A percentile compares a stretch with the other conserved stretches of the same genome.
phyloP scores from a whole-genome alignment of 2,888 invertebrate genomes.

The Drosophila lacicola region DNA sequence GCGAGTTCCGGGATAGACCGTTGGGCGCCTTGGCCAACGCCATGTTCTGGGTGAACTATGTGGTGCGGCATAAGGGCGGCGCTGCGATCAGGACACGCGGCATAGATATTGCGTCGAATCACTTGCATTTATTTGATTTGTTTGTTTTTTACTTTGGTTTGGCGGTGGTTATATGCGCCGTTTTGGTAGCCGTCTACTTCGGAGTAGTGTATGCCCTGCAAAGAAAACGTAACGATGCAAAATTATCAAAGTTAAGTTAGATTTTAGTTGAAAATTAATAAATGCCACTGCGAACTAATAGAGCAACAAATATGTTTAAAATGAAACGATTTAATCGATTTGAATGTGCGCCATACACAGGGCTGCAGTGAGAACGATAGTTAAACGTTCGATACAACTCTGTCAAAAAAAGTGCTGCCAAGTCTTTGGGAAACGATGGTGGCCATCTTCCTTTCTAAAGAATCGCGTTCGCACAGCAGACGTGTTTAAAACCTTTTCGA shows the following conservation, averaged over 20 bases:
- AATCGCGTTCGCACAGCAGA: slow-evolving; percentile 83
- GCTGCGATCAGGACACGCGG: slow-evolving; percentile 80
- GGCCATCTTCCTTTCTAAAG: slow-evolving; percentile 84
- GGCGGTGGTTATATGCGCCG: slow-evolving; percentile 41
- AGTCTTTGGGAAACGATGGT: slow-evolving; percentile 55
- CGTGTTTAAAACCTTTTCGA: slow-evolving; percentile 85
- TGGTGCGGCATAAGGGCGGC: slow-evolving; percentile 83
- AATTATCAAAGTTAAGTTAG: slow-evolving; percentile 73
- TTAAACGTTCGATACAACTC: slow-evolving; percentile 23
- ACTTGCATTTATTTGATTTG: slow-evolving; percentile 83
- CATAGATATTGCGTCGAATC: slow-evolving; percentile 77
- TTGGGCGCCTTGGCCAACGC: slow-evolving; percentile 83
- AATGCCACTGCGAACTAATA: slow-evolving; percentile 33
- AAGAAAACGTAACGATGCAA: slow-evolving; percentile 58
- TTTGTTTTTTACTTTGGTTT: slow-evolving; percentile 83
- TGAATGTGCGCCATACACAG: slow-evolving; percentile 33
- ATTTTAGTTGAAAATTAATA: not conserved
- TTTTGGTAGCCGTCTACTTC: slow-evolving; percentile 52
- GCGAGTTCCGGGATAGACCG: slow-evolving; percentile 84
- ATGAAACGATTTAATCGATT: not conserved
- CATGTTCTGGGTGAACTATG: slow-evolving; percentile 85
- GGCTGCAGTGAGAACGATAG: slow-evolving; percentile 31
- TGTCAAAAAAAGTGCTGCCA: slow-evolving; percentile 53
- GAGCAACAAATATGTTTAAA: slow-evolving; percentile 7
- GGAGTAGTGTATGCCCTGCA: slow-evolving; percentile 44